Evolutionary conservation across 2,113 vertebrate genomes (phyloP), one percentile per base, ranked within the genome.

Genomic region (Eulacestoma nigropectus): DNA sequence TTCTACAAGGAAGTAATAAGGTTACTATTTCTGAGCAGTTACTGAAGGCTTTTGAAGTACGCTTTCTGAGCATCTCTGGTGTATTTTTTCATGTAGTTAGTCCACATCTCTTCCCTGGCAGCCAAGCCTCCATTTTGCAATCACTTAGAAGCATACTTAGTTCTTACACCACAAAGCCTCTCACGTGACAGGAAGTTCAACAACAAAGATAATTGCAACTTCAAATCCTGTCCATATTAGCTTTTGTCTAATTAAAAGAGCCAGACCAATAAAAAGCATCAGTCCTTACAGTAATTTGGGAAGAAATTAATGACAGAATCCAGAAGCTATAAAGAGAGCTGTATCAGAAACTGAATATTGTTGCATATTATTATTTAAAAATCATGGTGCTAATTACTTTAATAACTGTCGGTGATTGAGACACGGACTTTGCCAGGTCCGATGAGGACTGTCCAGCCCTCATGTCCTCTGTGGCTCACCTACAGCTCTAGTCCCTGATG

Each of bases 361-460:
- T 52, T 89, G 10, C 53, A 68, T 78, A 37, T 47, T 47, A 56
- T 73, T 69, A 81, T 81, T 95, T 60, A 13, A 90, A 95, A 92
- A 52, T 47, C 3, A 18, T 3, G 2, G 6, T 41, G 29, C 13
- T 93, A 75, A 70, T 86, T 95, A 67, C 27, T 73, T 81, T 84
- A 94, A 62, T 90, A n/a, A n/a, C n/a, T n/a, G n/a, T n/a, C n/a
- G n/a, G n/a, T n/a, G n/a, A n/a, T n/a, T n/a, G n/a, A n/a, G n/a
- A n/a, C n/a, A n/a, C n/a, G n/a, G n/a, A n/a, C n/a, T n/a, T n/a
- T n/a, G n/a, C n/a, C n/a, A n/a, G n/a, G n/a, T n/a, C n/a, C n/a
- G n/a, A n/a, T n/a, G n/a, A n/a, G n/a, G n/a, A n/a, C n/a, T n/a
- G n/a, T n/a, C n/a, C n/a, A n/a, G n/a, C n/a, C n/a, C n/a, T n/a